A percentile compares a stretch with the other conserved stretches of the same genome.
These are phyloP conservation scores for Enteromius fasciolatus DNA, from an alignment of 2,797 vertebrate species.

Conservation along the genomic window DNA sequence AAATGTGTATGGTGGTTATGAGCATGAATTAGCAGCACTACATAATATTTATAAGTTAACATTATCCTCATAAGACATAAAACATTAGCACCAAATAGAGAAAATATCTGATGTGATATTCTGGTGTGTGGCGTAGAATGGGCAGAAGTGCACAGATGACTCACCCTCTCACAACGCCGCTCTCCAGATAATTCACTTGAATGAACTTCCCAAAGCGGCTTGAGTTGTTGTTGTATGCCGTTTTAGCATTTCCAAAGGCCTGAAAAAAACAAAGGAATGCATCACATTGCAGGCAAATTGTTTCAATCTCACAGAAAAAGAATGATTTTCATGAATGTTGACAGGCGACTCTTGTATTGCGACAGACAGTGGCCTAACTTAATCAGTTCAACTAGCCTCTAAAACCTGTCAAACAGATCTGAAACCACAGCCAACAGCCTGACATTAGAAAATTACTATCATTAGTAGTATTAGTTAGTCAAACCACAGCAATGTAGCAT, in stretches of 20 bases:
- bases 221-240: conserved; percentile 93
- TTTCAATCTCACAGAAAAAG: background rate
- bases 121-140: background rate
- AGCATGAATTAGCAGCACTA: background rate
- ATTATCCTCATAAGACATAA: background rate
- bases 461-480: background rate
- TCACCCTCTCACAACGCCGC: conserved; percentile 92
- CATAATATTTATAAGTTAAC: background rate
- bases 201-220: conserved; percentile 98
- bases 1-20: background rate
- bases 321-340: conserved; percentile 1
- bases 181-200: conserved; percentile 95
- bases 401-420: background rate
- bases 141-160: conserved; percentile 36
- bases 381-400: background rate
- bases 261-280: conserved; percentile 62
- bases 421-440: conserved; percentile 15
- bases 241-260: conserved; percentile 97
- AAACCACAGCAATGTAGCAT: background rate
- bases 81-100: background rate
- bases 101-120: background rate
- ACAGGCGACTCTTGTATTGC: background rate
- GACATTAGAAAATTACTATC: background rate
- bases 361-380: background rate
- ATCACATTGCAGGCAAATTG: conserved; percentile 1